These are phyloP conservation scores for Anomalospiza imberbis DNA, from an alignment of 2,797 vertebrate genomes.

Conservation along the genomic window DNA sequence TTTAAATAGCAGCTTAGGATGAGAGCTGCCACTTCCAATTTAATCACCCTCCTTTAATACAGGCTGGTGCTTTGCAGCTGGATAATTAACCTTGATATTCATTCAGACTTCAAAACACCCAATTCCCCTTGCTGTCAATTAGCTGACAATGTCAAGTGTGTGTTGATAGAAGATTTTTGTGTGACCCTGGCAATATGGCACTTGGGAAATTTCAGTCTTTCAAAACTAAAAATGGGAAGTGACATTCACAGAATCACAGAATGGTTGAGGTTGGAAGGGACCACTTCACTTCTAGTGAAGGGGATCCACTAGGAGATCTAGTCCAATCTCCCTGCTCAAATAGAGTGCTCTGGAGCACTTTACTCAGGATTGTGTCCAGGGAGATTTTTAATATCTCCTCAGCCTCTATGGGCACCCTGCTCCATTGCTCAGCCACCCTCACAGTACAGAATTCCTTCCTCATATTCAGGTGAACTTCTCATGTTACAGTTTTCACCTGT, in stretches of 20 bases:
- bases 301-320: background rate
- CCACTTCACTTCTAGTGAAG: background rate
- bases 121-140: constrained; percentile 48
- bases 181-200: background rate
- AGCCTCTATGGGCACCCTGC: background rate
- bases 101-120: constrained; percentile 1
- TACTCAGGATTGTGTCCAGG: background rate
- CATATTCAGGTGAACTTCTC: background rate
- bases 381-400: background rate
- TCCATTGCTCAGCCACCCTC: background rate
- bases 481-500: background rate
- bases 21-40: background rate
- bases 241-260: background rate
- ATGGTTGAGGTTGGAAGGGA: background rate
- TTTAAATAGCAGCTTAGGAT: constrained; percentile 8
- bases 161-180: background rate
- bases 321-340: background rate
- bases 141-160: background rate
- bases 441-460: background rate
- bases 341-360: background rate
- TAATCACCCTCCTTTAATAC: constrained; percentile 20
- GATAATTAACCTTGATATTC: constrained; percentile 57
- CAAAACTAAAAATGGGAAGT: background rate
- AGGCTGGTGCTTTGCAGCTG: background rate
- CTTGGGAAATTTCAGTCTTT: constrained; percentile 9